Percentiles rank a stretch among this genome's conserved stretches.
phyloP scores from a whole-genome alignment of 2,797 vertebrate genomes.

The Gallinago solitaria region DNA sequence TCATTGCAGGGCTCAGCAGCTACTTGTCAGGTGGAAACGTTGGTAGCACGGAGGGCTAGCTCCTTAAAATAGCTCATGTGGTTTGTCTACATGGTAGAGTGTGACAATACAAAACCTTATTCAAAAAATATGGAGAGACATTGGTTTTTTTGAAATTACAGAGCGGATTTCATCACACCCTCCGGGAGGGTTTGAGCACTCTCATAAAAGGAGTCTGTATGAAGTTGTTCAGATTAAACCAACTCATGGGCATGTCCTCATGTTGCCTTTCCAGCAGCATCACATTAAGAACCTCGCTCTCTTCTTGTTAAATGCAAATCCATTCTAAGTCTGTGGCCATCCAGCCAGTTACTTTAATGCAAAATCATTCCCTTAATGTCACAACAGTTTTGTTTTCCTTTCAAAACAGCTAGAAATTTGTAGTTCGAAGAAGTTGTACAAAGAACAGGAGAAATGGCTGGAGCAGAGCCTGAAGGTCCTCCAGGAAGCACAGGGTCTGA shows the following conservation, averaged over 20 bases:
- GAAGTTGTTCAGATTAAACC: background rate
- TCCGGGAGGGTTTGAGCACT: background rate
- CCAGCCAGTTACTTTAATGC: background rate
- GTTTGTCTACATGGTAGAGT: background rate
- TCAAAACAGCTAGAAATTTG: background rate
- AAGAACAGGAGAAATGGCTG: background rate
- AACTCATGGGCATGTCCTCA: rapidly evolving
- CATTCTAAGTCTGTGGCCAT: background rate
- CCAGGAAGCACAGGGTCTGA: background rate
- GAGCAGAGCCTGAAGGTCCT: background rate
- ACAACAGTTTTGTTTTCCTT: background rate
- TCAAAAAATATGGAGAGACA: background rate
- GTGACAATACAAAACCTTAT: background rate
- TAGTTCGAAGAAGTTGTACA: background rate
- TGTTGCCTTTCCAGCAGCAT: background rate
- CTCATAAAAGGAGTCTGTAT: background rate
- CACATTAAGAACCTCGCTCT: background rate
- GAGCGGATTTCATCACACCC: background rate
- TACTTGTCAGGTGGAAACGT: background rate
- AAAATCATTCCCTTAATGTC: background rate
- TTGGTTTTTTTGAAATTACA: background rate
- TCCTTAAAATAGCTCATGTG: background rate
- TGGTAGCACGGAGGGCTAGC: background rate
- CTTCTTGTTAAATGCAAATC: background rate
- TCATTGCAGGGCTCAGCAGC: background rate